Evolutionary conservation across 2,888 invertebrate genomes (phyloP).

Genomic region (Xestia sexstrigata): DNA sequence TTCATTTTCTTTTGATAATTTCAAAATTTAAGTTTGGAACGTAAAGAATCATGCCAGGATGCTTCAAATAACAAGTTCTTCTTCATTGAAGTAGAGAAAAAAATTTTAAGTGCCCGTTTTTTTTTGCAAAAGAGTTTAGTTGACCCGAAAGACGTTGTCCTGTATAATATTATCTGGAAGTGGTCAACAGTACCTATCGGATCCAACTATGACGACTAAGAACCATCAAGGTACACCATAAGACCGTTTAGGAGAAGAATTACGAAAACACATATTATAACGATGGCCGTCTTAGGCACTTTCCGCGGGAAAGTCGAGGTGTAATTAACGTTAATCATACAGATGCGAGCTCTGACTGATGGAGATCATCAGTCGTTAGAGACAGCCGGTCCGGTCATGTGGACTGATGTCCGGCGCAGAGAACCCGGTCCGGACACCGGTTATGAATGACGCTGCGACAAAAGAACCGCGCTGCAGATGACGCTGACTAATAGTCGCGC

Average conservation of each 20-base stretch:
- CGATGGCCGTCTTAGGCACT: constrained; percentile 81
- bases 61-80: too few species aligned
- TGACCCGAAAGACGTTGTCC: not conserved
- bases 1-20: too few species aligned
- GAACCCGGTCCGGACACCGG: constrained; percentile 40
- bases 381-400: constrained; percentile 66
- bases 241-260: not conserved
- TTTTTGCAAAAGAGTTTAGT: too few species aligned
- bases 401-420: constrained; percentile 61
- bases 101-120: too few species aligned
- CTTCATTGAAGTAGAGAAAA: too few species aligned
- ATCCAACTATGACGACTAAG: not conserved
- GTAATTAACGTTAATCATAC: constrained; percentile 89
- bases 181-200: not conserved
- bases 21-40: too few species aligned
- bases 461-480: constrained; percentile 79
- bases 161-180: not conserved
- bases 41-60: too few species aligned
- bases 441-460: constrained; percentile 80
- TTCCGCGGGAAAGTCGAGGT: constrained; percentile 82
- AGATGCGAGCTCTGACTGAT: constrained; percentile 83
- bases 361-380: constrained; percentile 79
- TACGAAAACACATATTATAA: not conserved
- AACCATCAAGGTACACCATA: not conserved
- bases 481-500: constrained; percentile 78